phyloP scores from a whole-genome alignment of 2,797 vertebrate species.

The Pipistrellus pipistrellus region DNA sequence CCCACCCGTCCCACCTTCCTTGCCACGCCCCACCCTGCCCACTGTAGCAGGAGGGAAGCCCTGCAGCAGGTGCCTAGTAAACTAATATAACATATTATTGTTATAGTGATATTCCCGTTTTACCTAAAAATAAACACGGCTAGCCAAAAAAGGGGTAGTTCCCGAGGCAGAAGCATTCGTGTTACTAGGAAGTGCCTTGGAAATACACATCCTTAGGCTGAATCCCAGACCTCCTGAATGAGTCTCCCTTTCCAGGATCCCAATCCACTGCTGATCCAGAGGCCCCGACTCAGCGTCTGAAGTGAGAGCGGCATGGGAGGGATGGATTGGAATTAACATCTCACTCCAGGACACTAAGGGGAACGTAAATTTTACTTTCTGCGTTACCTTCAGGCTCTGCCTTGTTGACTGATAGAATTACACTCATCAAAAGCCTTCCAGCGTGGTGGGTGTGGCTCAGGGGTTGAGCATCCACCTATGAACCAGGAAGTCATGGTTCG shows the following conservation, averaged over 20 bases:
- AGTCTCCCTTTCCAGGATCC: neutral
- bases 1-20: too few species aligned
- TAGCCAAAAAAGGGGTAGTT: neutral
- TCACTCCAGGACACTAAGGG: neutral
- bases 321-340: neutral
- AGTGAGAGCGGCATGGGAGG: neutral
- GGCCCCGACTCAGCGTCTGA: accelerated
- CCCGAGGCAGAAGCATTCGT: neutral
- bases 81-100: too few species aligned
- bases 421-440: neutral
- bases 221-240: neutral
- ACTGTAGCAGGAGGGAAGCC: too few species aligned
- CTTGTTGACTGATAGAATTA: neutral
- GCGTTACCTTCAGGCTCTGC: neutral
- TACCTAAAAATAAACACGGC: neutral
- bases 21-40: too few species aligned
- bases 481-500: too few species aligned
- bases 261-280: accelerated
- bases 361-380: neutral
- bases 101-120: neutral
- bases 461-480: too few species aligned
- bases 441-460: too few species aligned
- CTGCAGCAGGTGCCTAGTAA: neutral
- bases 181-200: neutral
- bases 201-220: neutral